These are phyloP conservation scores for Ia io DNA, from an alignment of 2,113 vertebrate genomes.

Conservation along the genomic window DNA sequence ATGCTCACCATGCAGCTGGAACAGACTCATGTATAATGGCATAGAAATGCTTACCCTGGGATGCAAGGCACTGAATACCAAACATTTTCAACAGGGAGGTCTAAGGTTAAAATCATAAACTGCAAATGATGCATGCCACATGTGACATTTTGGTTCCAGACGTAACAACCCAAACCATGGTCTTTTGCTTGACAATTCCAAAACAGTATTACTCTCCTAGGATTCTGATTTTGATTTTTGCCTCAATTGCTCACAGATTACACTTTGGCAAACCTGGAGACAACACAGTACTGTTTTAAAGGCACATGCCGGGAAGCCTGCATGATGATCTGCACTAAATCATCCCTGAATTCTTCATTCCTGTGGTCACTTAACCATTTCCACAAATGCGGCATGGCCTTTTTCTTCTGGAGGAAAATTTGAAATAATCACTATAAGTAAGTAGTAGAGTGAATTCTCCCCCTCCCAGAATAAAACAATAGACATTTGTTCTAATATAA, in stretches of 20 bases:
- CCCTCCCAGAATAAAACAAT: slow-evolving; percentile 58
- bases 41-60: slow-evolving; percentile 31
- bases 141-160: slow-evolving; percentile 61
- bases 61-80: slow-evolving; percentile 51
- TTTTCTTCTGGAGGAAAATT: slow-evolving; percentile 69
- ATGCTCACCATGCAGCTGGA: slow-evolving; percentile 56
- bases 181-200: slow-evolving; percentile 71
- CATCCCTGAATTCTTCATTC: slow-evolving; percentile 58
- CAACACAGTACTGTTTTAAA: slow-evolving; percentile 66
- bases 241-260: slow-evolving; percentile 63
- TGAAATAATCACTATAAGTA: slow-evolving; percentile 74
- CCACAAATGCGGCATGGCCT: slow-evolving; percentile 40
- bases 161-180: slow-evolving; percentile 49
- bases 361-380: slow-evolving; percentile 68
- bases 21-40: background rate
- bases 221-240: slow-evolving; percentile 56
- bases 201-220: slow-evolving; percentile 55
- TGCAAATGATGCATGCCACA: slow-evolving; percentile 61
- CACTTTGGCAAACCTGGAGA: slow-evolving; percentile 57
- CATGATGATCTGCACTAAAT: slow-evolving; percentile 70
- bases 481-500: slow-evolving; percentile 67
- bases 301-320: slow-evolving; percentile 57
- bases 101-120: slow-evolving; percentile 71
- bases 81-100: slow-evolving; percentile 54
- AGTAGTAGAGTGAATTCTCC: slow-evolving; percentile 49